Conservation (phyloP, 2,797 vertebrate species). For the Xerus rutilus region DNA sequence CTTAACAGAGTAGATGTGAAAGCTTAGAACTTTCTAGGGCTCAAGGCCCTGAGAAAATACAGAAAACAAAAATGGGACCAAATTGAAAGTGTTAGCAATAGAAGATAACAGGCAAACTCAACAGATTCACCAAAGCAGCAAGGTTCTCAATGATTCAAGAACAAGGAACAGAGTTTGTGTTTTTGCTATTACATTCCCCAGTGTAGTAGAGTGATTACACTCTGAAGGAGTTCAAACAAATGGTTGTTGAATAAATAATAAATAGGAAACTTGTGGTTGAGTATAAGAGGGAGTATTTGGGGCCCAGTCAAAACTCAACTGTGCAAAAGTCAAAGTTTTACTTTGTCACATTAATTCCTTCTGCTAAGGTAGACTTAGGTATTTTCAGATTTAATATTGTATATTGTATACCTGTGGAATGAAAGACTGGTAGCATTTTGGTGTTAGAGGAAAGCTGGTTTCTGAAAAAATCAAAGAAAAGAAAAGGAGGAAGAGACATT, state of each 20-base stretch:
- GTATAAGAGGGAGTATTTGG: neutral
- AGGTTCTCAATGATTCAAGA: neutral
- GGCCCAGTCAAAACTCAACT: neutral
- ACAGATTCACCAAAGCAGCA: neutral
- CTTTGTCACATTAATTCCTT: neutral
- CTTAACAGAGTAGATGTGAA: neutral
- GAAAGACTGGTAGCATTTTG: neutral
- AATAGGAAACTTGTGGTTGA: neutral
- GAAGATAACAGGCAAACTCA: neutral
- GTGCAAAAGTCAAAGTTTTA: neutral
- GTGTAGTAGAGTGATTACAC: neutral
- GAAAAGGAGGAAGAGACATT: neutral
- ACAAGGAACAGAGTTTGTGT: neutral
- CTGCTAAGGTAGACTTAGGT: neutral
- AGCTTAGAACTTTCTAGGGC: neutral
- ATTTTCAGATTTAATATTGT: slow-evolving; percentile 35
- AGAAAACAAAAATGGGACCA: neutral
- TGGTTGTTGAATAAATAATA: neutral
- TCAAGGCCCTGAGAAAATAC: neutral
- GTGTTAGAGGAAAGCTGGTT: neutral
- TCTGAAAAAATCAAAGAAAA: neutral
- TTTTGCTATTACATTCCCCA: neutral
- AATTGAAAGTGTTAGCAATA: neutral
- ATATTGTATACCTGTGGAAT: neutral
- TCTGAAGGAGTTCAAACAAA: neutral